Evolutionary conservation across 2,888 invertebrate genomes (phyloP).

Genomic region (Stenolophus ochropezus): DNA sequence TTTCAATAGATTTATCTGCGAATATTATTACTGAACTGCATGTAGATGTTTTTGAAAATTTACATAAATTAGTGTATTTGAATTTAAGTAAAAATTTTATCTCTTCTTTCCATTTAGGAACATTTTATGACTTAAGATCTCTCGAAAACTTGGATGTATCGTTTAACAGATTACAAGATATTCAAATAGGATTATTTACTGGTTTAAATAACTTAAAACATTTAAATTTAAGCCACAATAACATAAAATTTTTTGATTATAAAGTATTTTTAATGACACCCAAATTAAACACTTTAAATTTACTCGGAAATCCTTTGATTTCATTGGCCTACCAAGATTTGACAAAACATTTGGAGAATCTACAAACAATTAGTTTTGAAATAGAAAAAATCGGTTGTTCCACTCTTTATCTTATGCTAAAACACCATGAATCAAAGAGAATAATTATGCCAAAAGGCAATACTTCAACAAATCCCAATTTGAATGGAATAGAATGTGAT

Average conservation of each 20-base stretch:
- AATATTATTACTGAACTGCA: not conserved
- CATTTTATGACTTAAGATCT: not conserved
- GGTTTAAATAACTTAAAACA: not conserved
- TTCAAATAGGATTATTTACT: not conserved
- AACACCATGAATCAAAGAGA: not conserved
- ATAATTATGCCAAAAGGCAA: not conserved
- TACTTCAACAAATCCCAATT: not conserved
- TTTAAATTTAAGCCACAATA: not conserved
- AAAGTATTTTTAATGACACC: not conserved
- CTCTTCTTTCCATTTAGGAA: not conserved
- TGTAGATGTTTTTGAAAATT: constrained; percentile 5
- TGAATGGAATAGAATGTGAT: not conserved
- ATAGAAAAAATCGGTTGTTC: not conserved
- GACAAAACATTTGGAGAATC: not conserved
- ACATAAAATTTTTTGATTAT: not conserved
- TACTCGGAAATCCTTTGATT: not conserved
- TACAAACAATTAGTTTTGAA: not conserved
- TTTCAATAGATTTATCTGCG: not conserved
- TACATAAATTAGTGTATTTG: not conserved
- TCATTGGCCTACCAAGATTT: not conserved
- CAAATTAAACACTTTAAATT: not conserved
- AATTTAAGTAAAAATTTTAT: not conserved
- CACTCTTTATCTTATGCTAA: not conserved
- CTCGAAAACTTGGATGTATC: not conserved
- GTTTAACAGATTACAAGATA: not conserved